Conservation (phyloP, 1,140 invertebrate species). For the Magallana ariakensis region DNA sequence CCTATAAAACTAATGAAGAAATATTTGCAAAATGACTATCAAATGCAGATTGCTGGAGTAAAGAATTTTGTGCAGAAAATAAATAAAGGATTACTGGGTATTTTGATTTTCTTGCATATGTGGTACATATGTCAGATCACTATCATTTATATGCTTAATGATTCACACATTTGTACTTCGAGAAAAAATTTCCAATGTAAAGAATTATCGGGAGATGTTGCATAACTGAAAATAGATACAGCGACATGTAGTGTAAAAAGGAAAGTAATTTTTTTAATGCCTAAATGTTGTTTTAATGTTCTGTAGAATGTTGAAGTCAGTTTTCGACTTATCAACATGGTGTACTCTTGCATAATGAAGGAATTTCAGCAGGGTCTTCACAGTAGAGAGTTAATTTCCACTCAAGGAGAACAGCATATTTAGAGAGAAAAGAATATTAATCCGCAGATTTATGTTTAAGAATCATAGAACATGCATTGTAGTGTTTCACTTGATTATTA, state of each 20-base stretch:
- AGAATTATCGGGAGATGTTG: conserved; percentile 12
- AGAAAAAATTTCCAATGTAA: background rate
- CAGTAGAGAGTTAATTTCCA: background rate
- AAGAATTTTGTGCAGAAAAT: too few relatives aligned
- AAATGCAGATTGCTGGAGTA: too few relatives aligned
- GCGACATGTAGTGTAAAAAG: conserved; percentile 6
- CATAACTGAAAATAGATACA: conserved; percentile 15
- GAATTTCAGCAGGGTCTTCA: background rate
- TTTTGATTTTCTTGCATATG: too few relatives aligned
- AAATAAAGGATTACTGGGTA: too few relatives aligned
- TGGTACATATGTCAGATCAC: too few relatives aligned
- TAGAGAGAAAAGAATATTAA: background rate
- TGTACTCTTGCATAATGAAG: background rate
- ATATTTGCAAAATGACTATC: too few relatives aligned
- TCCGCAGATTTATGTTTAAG: background rate
- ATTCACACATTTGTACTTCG: background rate
- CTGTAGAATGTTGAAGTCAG: conserved; percentile 1
- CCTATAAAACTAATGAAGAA: too few relatives aligned
- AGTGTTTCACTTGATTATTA: background rate
- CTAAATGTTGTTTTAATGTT: conserved; percentile 12
- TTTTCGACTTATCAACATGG: background rate
- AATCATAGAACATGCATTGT: background rate
- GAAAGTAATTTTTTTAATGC: conserved; percentile 29
- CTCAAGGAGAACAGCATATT: background rate
- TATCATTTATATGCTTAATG: too few relatives aligned